Conservation (phyloP, 2,888 invertebrate species). For the Hartigia nigra region DNA sequence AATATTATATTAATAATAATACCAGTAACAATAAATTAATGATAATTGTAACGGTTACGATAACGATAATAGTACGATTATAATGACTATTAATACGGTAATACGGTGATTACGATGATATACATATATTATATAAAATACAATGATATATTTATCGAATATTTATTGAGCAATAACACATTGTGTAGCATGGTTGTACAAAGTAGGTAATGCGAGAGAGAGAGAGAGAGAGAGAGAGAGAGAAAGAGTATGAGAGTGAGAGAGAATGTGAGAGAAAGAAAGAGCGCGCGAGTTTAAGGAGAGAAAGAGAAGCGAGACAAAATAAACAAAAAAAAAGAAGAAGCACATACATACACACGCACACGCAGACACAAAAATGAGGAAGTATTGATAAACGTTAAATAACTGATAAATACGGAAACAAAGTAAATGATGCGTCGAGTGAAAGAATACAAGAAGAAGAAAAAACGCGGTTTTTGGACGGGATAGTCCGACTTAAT, state of each 20-base stretch:
- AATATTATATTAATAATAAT: constrained; percentile 20
- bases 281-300: constrained; percentile 13
- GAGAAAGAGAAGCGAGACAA: not conserved
- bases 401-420: constrained; percentile 14
- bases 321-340: constrained; percentile 25
- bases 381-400: constrained; percentile 13
- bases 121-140: constrained; percentile 56
- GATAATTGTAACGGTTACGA: constrained; percentile 36
- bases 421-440: constrained; percentile 15
- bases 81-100: constrained; percentile 40
- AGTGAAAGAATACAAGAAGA: constrained; percentile 7
- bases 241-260: constrained; percentile 16
- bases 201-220: constrained; percentile 45
- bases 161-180: constrained; percentile 57
- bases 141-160: constrained; percentile 64
- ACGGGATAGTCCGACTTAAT: constrained; percentile 36
- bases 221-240: constrained; percentile 17
- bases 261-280: constrained; percentile 29
- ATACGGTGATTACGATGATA: constrained; percentile 47
- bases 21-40: constrained; percentile 32
- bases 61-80: constrained; percentile 47
- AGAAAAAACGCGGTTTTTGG: constrained; percentile 27
- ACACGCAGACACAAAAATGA: not conserved
- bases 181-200: constrained; percentile 61
- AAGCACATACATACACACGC: not conserved